Conservation (phyloP, 2,888 invertebrate species). For the Panzeria rudis region DNA sequence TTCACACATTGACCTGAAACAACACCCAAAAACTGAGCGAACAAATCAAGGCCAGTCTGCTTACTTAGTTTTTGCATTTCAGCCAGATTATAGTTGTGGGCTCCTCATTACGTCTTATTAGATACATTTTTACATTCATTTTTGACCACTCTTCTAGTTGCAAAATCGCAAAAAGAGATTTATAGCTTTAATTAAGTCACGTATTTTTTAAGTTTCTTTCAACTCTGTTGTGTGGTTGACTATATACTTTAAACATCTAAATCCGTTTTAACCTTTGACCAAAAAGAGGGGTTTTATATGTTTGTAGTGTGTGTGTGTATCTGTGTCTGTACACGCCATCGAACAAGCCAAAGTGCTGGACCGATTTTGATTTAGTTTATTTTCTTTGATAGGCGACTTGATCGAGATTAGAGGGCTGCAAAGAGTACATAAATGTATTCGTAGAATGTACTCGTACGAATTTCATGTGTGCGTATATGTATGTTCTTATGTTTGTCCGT, state of each 20-base stretch:
- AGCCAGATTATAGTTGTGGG: background rate
- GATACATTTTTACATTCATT: slow-evolving; percentile 22
- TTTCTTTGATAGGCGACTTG: no score
- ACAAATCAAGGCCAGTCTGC: slow-evolving; percentile 28
- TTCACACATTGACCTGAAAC: slow-evolving; percentile 52
- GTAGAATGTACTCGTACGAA: no score
- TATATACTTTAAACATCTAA: background rate
- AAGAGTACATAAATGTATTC: no score
- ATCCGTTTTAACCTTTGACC: no score
- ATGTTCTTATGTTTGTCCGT: no score
- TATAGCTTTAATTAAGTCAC: slow-evolving; percentile 55
- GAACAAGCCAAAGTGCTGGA: no score
- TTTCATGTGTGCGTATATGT: no score
- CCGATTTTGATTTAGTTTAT: no score
- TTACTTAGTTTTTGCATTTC: slow-evolving; percentile 15
- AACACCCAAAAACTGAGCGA: slow-evolving; percentile 30
- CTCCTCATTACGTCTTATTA: slow-evolving; percentile 44
- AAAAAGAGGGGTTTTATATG: no score
- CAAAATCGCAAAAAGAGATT: slow-evolving; percentile 19
- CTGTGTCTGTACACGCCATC: no score
- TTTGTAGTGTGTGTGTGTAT: no score
- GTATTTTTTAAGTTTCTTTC: slow-evolving; percentile 13
- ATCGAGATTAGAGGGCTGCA: no score
- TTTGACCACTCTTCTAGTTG: slow-evolving; percentile 10
- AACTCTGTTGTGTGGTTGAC: background rate